A percentile compares a stretch with the other conserved stretches of the same genome.
Conservation (phyloP, 2,797 vertebrate genomes). For the Lagocephalus sceleratus region DNA sequence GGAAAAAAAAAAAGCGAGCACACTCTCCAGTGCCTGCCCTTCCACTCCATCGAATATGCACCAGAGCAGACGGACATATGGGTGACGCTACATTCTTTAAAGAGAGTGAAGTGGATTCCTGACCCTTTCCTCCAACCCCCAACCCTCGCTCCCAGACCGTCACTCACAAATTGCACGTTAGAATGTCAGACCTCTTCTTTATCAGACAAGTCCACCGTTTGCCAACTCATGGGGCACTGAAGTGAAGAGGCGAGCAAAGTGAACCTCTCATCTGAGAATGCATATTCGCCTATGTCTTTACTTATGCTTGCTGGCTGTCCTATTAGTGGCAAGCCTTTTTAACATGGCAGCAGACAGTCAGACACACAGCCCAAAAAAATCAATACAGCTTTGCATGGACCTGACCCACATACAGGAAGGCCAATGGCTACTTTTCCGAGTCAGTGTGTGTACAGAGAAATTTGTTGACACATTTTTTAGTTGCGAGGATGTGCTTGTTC, state of each 20-base stretch:
- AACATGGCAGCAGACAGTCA: slow-evolving; percentile 57
- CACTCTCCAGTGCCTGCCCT: slow-evolving; percentile 64
- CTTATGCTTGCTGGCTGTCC: slow-evolving; percentile 44
- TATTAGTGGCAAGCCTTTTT: slow-evolving; percentile 64
- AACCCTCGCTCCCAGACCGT: slow-evolving; percentile 45
- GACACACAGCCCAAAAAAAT: slow-evolving; percentile 70
- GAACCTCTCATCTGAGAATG: slow-evolving; percentile 46
- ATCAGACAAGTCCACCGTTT: slow-evolving; percentile 74
- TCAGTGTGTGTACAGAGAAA: slow-evolving; percentile 6
- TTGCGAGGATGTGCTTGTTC: not conserved
- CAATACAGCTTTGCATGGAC: slow-evolving; percentile 78
- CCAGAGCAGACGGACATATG: slow-evolving; percentile 73
- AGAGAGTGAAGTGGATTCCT: slow-evolving; percentile 69
- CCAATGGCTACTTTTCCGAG: slow-evolving; percentile 44
- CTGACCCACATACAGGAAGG: slow-evolving; percentile 79
- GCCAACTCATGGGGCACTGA: slow-evolving; percentile 63
- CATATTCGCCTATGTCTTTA: slow-evolving; percentile 24
- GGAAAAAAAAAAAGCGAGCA: slow-evolving; percentile 51
- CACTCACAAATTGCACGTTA: slow-evolving; percentile 72
- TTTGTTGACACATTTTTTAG: slow-evolving; percentile 15
- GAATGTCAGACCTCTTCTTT: slow-evolving; percentile 73
- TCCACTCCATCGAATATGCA: slow-evolving; percentile 70
- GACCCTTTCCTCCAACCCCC: slow-evolving; percentile 45
- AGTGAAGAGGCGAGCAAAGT: slow-evolving; percentile 54
- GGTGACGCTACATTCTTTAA: slow-evolving; percentile 76